A percentile compares a stretch with the other conserved stretches of the same genome.
phyloP scores from a whole-genome alignment of 2,797 vertebrate species.

The Danio albolineatus region DNA sequence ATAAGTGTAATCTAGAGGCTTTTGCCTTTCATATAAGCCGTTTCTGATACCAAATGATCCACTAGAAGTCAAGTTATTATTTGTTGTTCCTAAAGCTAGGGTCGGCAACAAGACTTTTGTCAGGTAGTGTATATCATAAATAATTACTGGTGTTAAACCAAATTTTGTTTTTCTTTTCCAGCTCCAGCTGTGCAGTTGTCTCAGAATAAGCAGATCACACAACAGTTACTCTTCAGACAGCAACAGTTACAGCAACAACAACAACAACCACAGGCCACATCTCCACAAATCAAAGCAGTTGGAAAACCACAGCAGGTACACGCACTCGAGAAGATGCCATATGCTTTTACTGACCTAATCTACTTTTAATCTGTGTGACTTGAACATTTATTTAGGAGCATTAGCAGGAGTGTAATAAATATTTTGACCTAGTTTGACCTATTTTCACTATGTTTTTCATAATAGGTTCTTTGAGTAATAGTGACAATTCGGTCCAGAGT shows the following conservation, averaged over 20 bases:
- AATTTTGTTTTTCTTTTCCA: slow-evolving; percentile 50
- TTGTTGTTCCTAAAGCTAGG: no score
- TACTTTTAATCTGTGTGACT: neutral
- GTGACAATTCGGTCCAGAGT: no score
- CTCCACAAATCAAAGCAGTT: slow-evolving; percentile 87
- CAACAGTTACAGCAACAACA: slow-evolving; percentile 84
- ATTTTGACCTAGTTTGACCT: no score
- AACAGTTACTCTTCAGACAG: slow-evolving; percentile 84
- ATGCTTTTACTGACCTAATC: neutral
- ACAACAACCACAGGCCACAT: slow-evolving; percentile 80
- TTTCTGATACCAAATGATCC: no score
- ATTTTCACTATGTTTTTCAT: no score
- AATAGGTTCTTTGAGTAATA: no score
- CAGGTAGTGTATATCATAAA: neutral
- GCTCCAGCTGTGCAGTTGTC: slow-evolving; percentile 81
- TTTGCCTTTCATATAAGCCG: no score
- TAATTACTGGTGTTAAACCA: neutral
- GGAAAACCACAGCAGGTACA: slow-evolving; percentile 86
- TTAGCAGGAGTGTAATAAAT: no score
- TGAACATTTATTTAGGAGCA: no score
- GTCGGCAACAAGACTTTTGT: no score
- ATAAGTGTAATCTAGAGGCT: no score
- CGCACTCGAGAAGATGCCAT: neutral
- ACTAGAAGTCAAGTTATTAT: no score
- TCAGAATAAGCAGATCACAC: slow-evolving; percentile 79